Percentiles rank a stretch among this genome's conserved stretches.
Evolutionary conservation across 2,113 vertebrate genomes (phyloP).

Genomic region (Pyxicephalus adspersus): DNA sequence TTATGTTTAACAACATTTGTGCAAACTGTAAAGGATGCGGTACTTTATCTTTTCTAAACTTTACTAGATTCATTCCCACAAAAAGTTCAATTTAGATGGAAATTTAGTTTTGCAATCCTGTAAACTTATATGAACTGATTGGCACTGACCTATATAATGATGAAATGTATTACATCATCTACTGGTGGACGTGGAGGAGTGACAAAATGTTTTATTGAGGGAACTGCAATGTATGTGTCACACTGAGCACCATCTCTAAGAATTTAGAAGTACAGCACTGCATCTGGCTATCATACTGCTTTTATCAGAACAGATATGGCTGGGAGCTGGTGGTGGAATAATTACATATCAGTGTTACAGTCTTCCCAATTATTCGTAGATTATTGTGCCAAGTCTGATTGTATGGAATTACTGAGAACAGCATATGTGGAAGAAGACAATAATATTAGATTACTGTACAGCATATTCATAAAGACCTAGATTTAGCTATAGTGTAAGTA

Average conservation of each 20-base stretch:
- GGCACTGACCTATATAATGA: no score
- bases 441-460: no score
- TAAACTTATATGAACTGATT: no score
- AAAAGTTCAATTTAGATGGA: no score
- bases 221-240: neutral
- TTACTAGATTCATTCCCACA: no score
- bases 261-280: slow-evolving; percentile 26
- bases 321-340: neutral
- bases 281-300: neutral
- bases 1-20: no score
- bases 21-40: no score
- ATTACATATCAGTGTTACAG: slow-evolving; percentile 8
- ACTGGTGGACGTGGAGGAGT: neutral
- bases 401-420: neutral
- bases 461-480: no score
- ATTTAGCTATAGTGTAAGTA: no score
- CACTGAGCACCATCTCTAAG: slow-evolving; percentile 16
- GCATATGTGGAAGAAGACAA: neutral
- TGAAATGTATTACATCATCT: neutral
- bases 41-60: no score
- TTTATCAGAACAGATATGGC: slow-evolving; percentile 21
- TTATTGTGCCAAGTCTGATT: neutral
- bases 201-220: neutral
- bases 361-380: neutral
- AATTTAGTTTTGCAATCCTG: no score